Evolutionary conservation across 1,140 invertebrate genomes (phyloP), one percentile per base, ranked within the genome.

Genomic region (Drosophila pectinifera): DNA sequence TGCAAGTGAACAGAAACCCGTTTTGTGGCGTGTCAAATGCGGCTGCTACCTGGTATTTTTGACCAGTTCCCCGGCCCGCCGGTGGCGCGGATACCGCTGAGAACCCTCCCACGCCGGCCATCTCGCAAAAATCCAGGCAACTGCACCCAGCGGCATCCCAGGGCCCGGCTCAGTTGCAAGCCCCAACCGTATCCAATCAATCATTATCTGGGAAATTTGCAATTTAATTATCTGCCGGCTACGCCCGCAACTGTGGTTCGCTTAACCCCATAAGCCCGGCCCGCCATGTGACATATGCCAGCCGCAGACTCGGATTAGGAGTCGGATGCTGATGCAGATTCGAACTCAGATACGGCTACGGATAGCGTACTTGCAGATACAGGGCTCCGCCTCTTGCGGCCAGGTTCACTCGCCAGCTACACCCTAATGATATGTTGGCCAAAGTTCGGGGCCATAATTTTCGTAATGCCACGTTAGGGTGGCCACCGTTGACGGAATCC

Each of bases 391-490:
- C 18, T 22, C 10, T 46, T 41, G 36, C 48, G 14, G 43, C 16
- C n/a, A 39, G 24, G 38, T 31, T 26, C 64, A 49, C 58, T 69
- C 57, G 74, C 42, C 49, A 76, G 80, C 46, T 58, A 79, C 84
- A 68, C 63, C 73, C 61, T 88, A 88, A 88, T 88, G 46, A 83
- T 56, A 88, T 73, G 76, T 73, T 89, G 31, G 42, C 62, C 26
- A 41, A 38, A 55, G 51, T 49, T 61, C 49, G 48, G 56, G 42
- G 63, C 48, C 63, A 73, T 88, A 84, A 88, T 88, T 88, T 88
- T 80, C 53, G 51, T 88, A 88, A 89, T 88, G 78, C 54, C 63
- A 80, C 75, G 63, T 84, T 84, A 80, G 81, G 81, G 81, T 68
- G 80, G 77, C 65, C 75, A 53, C 72, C 62, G 79, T 89, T 88